Base-by-base conservation (phyloP, 2,113 vertebrate genomes). In the Australoheros scitulus region DNA sequence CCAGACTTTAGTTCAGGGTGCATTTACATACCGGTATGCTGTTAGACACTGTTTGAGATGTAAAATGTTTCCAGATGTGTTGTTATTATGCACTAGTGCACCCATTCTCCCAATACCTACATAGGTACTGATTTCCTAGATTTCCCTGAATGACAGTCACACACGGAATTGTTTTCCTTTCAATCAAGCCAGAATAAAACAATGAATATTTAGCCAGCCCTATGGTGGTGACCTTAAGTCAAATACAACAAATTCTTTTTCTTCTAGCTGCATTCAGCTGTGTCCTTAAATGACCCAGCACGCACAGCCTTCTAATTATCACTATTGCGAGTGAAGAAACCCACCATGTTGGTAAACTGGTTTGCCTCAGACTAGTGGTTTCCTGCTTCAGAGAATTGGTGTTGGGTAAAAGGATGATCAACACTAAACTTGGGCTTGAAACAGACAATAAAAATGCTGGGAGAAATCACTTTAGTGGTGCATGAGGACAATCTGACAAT, bases 61-160 rank as follows among this genome's bases (percentile, higher is more conserved):
- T 17, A 41, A 77, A 87, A 57, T 55, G 65, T 72, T 81, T 85
- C 74, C 60, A 77, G 55, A 60, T 82, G 79, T 29, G 68, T 24
- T 18, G 34, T 17, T 74, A 24, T 20, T 20, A 76, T 75, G 11
- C 26, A 72, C 6, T 57, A 20, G 56, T 36, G 17, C 47, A 34
- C 22, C 5, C 55, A 17, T 10, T 32, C 57, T 55, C 20, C 29
- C 1, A 3, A 43, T 14, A 59, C 22, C 36, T 76, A 58, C 9
- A 24, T 41, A 76, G 65, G 65, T 52, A 29, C 68, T 34, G 47
- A n/a, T 72, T 55, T 72, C 47, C 68, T 55, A 55, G 68, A 72
- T 55, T 55, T 72, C 18, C 11, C 32, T 72, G 47, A 72, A 72
- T 55, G 26, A 72, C 26, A 20, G 24, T 68, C 3, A 2, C 43